phyloP scores from a whole-genome alignment of 2,113 vertebrate species.

The Nycticorax nycticorax region DNA sequence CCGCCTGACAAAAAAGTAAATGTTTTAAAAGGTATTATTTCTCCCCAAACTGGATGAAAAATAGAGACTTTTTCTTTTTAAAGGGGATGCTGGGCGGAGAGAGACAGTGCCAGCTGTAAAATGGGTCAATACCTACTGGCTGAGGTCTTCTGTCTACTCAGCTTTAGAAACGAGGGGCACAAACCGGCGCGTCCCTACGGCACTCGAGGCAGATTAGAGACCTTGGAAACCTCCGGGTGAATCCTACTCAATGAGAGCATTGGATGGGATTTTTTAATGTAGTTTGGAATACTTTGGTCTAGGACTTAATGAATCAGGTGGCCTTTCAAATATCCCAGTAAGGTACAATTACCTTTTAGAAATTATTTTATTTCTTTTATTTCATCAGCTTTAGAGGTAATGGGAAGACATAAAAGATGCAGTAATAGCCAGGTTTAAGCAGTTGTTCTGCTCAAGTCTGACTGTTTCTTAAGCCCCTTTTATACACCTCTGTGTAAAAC shows the following conservation, averaged over 20 bases:
- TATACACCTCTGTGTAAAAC: neutral
- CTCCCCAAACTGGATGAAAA: neutral
- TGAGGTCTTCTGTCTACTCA: neutral
- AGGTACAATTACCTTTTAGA: neutral
- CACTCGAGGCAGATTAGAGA: neutral
- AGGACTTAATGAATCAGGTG: neutral
- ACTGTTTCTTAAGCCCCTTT: neutral
- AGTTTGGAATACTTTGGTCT: neutral
- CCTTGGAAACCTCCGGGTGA: fast-evolving
- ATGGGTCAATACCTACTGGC: neutral
- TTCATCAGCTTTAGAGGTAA: neutral
- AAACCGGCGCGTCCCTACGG: neutral
- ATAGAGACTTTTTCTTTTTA: neutral
- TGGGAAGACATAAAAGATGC: neutral
- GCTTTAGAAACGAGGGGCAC: neutral
- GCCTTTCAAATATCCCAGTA: neutral
- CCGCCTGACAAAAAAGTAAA: neutral
- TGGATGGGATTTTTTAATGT: too few species aligned
- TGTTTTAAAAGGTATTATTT: neutral
- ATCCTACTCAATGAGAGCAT: neutral
- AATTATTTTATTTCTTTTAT: neutral
- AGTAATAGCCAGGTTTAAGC: neutral
- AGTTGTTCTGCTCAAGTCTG: neutral
- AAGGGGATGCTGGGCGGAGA: neutral
- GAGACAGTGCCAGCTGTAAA: neutral